Conservation (phyloP, 2,113 vertebrate genomes). For the Rhynchomys soricoides region DNA sequence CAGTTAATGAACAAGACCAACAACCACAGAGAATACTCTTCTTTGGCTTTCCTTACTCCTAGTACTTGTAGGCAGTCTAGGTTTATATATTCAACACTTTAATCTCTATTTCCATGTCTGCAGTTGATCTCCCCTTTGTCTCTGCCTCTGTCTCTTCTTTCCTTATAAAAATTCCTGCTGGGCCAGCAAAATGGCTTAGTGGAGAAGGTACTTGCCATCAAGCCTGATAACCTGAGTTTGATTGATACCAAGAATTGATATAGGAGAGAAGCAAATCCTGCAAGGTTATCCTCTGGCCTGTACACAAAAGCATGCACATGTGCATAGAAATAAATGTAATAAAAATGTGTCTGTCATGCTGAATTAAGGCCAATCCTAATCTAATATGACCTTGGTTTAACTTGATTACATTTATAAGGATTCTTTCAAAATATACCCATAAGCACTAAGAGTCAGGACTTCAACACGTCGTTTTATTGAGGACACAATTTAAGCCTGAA, state of each 20-base stretch:
- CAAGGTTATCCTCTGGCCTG: neutral
- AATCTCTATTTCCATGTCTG: neutral
- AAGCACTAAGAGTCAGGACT: neutral
- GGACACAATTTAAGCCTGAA: neutral
- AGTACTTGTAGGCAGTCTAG: neutral
- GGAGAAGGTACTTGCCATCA: neutral
- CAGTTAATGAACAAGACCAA: neutral
- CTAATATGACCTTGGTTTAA: constrained; percentile 2
- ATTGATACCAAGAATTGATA: neutral
- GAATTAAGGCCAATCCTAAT: neutral
- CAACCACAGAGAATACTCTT: neutral
- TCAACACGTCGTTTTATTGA: neutral
- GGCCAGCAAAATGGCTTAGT: neutral
- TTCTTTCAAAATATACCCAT: neutral
- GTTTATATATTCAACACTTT: neutral
- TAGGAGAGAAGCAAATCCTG: neutral
- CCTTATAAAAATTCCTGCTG: neutral
- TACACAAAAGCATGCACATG: neutral
- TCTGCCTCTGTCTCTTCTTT: neutral
- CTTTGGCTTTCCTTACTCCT: neutral
- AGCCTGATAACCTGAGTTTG: neutral
- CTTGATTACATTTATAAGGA: constrained; percentile 32
- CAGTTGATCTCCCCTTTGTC: neutral
- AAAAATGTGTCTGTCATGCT: neutral
- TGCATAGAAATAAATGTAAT: neutral